Evolutionary conservation across 1,140 invertebrate genomes (phyloP).

Genomic region (Sycobia sp.): DNA sequence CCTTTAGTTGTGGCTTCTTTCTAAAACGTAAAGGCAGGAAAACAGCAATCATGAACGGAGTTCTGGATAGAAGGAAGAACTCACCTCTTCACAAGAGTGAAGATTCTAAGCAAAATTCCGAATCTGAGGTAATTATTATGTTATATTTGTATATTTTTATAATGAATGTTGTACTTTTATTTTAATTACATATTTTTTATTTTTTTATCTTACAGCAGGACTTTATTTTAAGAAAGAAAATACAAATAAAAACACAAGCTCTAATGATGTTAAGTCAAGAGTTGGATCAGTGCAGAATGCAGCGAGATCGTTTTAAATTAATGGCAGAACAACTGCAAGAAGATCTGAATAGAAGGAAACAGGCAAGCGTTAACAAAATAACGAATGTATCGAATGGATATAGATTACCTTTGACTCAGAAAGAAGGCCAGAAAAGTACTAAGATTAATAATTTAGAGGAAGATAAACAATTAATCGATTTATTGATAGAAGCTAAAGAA

Average conservation of each 20-base stretch:
- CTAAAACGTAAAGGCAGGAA: too few species aligned
- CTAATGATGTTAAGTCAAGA: conserved; percentile 77
- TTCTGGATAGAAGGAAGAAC: conserved; percentile 12
- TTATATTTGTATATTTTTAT: background rate
- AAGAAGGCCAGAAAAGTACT: background rate
- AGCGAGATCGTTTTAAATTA: conserved; percentile 81
- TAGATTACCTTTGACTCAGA: background rate
- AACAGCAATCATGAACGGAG: conserved; percentile 24
- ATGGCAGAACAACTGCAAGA: conserved; percentile 80
- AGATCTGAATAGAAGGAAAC: conserved; percentile 36
- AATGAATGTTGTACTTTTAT: background rate
- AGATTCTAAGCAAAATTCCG: background rate
- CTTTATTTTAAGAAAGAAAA: conserved; percentile 66
- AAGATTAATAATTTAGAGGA: conserved; percentile 38
- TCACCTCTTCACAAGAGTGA: conserved; percentile 5
- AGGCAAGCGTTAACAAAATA: background rate
- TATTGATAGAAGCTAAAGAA: conserved; percentile 68
- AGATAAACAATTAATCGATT: conserved; percentile 48
- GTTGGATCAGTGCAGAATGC: conserved; percentile 76
- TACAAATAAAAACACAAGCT: conserved; percentile 82
- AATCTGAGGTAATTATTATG: conserved; percentile 14
- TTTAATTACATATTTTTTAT: background rate
- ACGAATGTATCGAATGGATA: conserved; percentile 20
- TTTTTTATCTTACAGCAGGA: conserved; percentile 33
- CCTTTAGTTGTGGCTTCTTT: too few species aligned